phyloP scores from a whole-genome alignment of 92 coral and sea anemone species.

The Ricordea florida region DNA sequence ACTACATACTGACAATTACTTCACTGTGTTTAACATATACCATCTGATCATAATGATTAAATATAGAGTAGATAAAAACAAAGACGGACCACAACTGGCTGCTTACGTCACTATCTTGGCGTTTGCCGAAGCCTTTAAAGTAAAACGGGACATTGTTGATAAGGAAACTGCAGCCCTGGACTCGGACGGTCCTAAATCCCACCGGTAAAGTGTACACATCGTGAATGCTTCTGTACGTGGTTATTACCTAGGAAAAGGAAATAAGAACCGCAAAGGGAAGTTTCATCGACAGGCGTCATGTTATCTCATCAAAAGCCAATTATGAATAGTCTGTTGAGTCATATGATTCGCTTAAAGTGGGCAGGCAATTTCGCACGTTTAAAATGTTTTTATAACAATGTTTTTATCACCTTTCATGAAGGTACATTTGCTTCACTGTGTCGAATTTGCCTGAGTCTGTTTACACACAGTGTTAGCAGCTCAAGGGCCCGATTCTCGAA shows the following conservation, averaged over 20 bases:
- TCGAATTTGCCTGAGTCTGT: too few species aligned
- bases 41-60: background rate
- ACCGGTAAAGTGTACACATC: conserved; percentile 85
- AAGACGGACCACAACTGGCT: too few species aligned
- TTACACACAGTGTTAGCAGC: too few species aligned
- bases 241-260: conserved; percentile 41
- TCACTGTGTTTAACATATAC: too few species aligned
- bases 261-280: background rate
- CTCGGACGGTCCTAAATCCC: conserved; percentile 79
- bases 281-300: background rate
- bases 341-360: too few species aligned
- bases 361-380: too few species aligned
- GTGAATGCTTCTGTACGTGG: conserved; percentile 36
- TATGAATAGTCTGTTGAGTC: too few species aligned
- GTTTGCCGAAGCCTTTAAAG: conserved; percentile 90
- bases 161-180: conserved; percentile 66
- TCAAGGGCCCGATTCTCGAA: too few species aligned
- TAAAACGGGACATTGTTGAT: conserved; percentile 83
- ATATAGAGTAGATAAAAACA: background rate
- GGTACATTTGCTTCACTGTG: too few species aligned
- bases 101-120: conserved; percentile 89
- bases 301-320: background rate
- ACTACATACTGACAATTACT: too few species aligned
- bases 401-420: too few species aligned
- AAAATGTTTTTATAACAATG: too few species aligned